Evolutionary conservation across 2,113 vertebrate species (phyloP).

Genomic region (Potamarius usumacintae): DNA sequence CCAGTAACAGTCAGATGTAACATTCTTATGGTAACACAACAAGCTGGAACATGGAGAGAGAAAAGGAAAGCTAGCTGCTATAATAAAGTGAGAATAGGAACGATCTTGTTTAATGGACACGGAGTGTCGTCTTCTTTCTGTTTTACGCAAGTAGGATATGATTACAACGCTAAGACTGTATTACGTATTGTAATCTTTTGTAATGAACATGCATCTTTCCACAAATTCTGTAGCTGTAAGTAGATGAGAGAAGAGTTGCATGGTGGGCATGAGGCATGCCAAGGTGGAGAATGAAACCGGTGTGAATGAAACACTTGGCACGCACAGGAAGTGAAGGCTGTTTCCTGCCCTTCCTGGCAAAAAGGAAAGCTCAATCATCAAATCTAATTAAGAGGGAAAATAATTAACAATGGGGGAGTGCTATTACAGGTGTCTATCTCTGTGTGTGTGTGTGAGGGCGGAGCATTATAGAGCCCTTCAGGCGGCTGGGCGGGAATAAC

Average conservation of each 20-base stretch:
- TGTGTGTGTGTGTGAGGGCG: neutral
- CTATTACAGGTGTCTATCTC: conserved; percentile 33
- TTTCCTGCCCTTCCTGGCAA: conserved; percentile 54
- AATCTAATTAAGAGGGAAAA: conserved; percentile 67
- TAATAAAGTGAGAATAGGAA: neutral
- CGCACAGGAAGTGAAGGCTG: conserved; percentile 53
- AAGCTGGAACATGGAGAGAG: neutral
- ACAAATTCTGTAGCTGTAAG: neutral
- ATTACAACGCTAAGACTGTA: neutral
- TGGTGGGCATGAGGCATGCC: neutral
- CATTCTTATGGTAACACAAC: neutral
- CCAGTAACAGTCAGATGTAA: neutral
- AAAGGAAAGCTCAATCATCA: conserved; percentile 60
- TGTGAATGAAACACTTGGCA: conserved; percentile 49
- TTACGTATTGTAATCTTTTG: neutral
- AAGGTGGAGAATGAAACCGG: conserved; percentile 21
- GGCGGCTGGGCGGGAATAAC: conserved; percentile 3
- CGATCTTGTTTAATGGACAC: no score
- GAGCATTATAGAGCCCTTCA: neutral
- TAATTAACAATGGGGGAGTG: conserved; percentile 64
- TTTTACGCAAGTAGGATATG: no score
- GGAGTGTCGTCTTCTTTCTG: no score
- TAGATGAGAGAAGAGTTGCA: neutral
- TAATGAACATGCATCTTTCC: neutral
- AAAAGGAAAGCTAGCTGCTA: neutral